Evolutionary conservation across 23 tunicate genomes (phyloP).

Genomic region (Diplosoma virens): DNA sequence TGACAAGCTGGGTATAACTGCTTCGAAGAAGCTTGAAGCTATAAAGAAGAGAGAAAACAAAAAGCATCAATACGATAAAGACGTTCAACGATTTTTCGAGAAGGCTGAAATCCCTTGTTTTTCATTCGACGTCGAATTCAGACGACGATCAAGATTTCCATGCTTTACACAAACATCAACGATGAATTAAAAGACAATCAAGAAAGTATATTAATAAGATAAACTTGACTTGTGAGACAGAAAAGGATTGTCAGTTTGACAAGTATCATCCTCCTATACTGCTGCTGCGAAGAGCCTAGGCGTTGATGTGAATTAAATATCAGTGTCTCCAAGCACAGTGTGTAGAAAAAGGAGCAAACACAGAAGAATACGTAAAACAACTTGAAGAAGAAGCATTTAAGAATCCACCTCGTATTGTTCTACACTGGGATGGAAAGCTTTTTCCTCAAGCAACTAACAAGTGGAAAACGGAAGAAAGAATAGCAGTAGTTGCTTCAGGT

Average conservation of each 20-base stretch:
- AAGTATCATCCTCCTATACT: too few relatives aligned
- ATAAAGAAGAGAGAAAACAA: background rate
- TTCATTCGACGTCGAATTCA: background rate
- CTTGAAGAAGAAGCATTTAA: background rate
- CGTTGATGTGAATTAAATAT: background rate
- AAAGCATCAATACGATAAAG: background rate
- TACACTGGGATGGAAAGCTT: background rate
- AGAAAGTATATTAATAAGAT: too few relatives aligned
- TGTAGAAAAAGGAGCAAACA: background rate
- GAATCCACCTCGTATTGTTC: background rate
- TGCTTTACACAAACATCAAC: background rate
- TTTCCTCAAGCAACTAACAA: background rate
- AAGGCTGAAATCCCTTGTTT: background rate
- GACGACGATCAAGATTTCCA: background rate
- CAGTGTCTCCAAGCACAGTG: background rate
- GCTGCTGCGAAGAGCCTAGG: background rate
- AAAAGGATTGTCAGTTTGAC: too few relatives aligned
- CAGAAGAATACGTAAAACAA: background rate
- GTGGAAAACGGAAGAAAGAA: background rate
- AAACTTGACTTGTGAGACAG: too few relatives aligned
- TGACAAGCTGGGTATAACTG: background rate
- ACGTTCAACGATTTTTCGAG: background rate
- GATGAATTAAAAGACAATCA: background rate
- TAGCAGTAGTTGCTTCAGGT: background rate
- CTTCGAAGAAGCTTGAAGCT: background rate